These are phyloP conservation scores for Aspidiotus destructor DNA, from an alignment of 2,888 invertebrate species.

Conservation along the genomic window DNA sequence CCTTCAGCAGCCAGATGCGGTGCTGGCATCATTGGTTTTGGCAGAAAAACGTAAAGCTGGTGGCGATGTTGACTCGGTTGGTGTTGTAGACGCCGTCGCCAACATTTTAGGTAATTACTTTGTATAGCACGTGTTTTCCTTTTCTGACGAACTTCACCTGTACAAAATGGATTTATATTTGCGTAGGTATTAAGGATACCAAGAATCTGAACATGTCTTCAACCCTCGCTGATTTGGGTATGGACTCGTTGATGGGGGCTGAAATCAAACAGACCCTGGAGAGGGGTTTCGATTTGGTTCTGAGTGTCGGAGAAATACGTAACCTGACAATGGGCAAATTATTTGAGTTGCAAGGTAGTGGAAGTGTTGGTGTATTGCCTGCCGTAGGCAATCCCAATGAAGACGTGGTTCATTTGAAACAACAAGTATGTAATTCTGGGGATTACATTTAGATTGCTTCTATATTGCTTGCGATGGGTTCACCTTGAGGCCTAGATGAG, in stretches of 20 bases:
- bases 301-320: conserved; percentile 86
- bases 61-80: conserved; percentile 48
- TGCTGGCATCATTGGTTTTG: conserved; percentile 71
- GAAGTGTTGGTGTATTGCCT: conserved; percentile 39
- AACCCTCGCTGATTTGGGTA: conserved; percentile 85
- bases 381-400: conserved; percentile 38
- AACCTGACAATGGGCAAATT: conserved; percentile 68
- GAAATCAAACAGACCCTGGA: conserved; percentile 96
- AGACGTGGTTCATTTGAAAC: not conserved
- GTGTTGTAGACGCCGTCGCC: conserved; percentile 67
- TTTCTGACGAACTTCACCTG: not conserved
- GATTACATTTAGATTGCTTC: not conserved
- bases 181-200: conserved; percentile 70
- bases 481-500: too few relatives aligned
- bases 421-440: not conserved
- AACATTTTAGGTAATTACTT: conserved; percentile 62
- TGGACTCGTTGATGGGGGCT: conserved; percentile 98
- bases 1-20: conserved; percentile 78
- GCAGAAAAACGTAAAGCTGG: conserved; percentile 69
- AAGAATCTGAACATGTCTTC: conserved; percentile 64
- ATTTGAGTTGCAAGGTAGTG: conserved; percentile 48
- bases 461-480: too few relatives aligned
- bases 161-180: not conserved
- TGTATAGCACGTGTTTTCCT: not conserved
- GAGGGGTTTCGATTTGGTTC: conserved; percentile 78